Conservation (phyloP, 2,113 vertebrate species). For the Geococcyx californianus region DNA sequence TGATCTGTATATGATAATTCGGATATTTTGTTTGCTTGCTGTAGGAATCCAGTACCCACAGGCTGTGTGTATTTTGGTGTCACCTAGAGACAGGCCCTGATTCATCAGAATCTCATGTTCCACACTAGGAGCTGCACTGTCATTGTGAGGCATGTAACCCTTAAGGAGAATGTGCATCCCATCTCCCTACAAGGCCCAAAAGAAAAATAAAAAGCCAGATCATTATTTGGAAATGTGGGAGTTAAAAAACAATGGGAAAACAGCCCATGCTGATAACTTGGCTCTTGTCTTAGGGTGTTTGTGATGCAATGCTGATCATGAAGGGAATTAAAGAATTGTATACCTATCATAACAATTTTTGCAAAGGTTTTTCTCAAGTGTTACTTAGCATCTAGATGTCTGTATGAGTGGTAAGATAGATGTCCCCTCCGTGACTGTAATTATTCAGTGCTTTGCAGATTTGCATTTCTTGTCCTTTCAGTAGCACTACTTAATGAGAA, state of each 20-base stretch:
- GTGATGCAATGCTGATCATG: neutral
- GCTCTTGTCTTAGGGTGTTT: neutral
- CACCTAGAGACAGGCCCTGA: neutral
- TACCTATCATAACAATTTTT: neutral
- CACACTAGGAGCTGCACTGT: neutral
- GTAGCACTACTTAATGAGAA: neutral
- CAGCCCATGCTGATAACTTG: fast-evolving
- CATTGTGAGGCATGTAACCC: neutral
- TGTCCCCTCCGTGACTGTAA: neutral
- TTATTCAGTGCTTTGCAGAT: neutral
- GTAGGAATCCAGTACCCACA: neutral
- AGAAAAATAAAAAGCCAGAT: neutral
- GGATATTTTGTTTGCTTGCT: neutral
- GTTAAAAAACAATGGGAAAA: neutral
- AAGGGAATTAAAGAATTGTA: neutral
- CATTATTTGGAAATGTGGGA: neutral
- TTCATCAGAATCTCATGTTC: neutral
- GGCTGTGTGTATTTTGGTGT: neutral
- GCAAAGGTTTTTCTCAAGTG: neutral
- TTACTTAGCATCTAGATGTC: neutral
- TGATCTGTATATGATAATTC: neutral
- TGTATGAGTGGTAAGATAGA: neutral
- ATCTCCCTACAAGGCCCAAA: neutral
- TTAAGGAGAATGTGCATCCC: neutral
- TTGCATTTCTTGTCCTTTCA: neutral